Base-by-base conservation (phyloP, 2,888 invertebrate species). In the Heteropelma amictum region DNA sequence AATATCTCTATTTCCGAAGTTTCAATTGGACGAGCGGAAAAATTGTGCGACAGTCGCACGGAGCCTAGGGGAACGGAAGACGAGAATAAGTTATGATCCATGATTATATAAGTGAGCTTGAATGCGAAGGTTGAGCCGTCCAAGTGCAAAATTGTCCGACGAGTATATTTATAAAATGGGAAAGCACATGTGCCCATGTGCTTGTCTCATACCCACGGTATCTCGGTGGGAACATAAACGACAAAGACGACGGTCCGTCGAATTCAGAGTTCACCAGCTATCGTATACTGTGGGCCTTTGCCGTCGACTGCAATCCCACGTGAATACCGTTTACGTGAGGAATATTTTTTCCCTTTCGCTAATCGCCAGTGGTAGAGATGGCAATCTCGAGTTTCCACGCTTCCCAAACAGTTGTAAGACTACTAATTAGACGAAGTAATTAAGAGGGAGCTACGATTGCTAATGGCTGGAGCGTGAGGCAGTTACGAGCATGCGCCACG, bases 361-460 rank as follows among this genome's bases (percentile, higher is more conserved):
- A 74, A 78, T 79, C 77, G 68, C 61, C 56, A 51, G 58, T 42
- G 51, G 56, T 49, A 69, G 72, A 76, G 79, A 78, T 56, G 53
- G 77, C 78, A 78, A 78, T 79, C 78, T 77, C 72, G 58, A 75
- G 76, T 80, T 79, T 81, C 79, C 73, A 73, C 69, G 79, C 77
- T 77, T 76, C 71, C 12, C 78, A 56, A 77, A 79, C 74, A 76
- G 69, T 56, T 60, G 65, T 75, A 74, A 71, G 77, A 81, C 78
- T 82, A 81, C 82, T 84, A 84, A 84, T 84, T 84, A 81, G 79
- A 82, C 75, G 72, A 78, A 77, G 82, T 81, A 83, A 82, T 83
- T 84, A 82, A 83, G 80, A 81, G 61, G 47, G 45, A 45, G 77
- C 77, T 49, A 69, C 77, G 79, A 78, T 83, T 82, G 81, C 81